These are phyloP conservation scores for Actias luna DNA, from an alignment of 2,888 invertebrate species.

Conservation along the genomic window DNA sequence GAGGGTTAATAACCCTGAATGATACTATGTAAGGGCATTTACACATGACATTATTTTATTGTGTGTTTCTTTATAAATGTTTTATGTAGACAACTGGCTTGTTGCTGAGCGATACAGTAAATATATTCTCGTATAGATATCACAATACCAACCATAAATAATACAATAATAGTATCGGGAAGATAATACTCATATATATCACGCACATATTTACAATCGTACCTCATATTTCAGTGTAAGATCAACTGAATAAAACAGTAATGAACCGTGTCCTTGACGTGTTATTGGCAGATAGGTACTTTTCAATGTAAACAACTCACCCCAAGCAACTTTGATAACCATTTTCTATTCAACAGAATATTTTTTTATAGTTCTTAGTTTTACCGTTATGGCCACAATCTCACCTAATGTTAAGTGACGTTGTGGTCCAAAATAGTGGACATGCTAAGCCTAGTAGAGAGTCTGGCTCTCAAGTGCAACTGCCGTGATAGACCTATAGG, in stretches of 20 bases:
- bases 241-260: slow-evolving; percentile 9
- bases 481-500: too few relatives aligned
- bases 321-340: too few relatives aligned
- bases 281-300: not conserved
- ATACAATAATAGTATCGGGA: not conserved
- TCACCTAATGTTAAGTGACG: too few relatives aligned
- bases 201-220: not conserved
- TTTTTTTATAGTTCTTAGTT: not conserved
- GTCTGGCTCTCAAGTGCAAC: too few relatives aligned
- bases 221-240: not conserved
- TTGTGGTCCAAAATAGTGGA: too few relatives aligned
- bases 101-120: not conserved
- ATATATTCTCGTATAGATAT: not conserved
- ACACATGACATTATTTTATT: not conserved
- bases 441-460: too few relatives aligned
- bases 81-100: not conserved
- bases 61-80: not conserved
- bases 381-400: too few relatives aligned
- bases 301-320: slow-evolving; percentile 8
- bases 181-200: not conserved
- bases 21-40: not conserved
- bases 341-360: not conserved
- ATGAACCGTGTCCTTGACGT: slow-evolving; percentile 5
- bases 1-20: not conserved
- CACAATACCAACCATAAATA: not conserved